Evolutionary conservation across 2,113 vertebrate genomes (phyloP).

Genomic region (Python bivittatus): DNA sequence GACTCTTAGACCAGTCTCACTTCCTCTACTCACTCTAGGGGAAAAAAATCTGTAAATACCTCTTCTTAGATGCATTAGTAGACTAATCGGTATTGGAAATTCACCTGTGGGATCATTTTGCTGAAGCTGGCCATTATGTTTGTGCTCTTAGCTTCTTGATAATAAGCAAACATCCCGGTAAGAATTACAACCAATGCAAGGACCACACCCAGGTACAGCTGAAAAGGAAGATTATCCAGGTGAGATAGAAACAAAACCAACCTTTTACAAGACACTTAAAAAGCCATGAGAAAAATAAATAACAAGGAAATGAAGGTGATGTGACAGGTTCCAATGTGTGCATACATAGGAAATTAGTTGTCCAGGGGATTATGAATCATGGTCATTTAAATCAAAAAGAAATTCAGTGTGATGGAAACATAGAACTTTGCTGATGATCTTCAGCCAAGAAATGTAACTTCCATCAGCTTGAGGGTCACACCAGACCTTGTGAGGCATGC

Average conservation of each 20-base stretch:
- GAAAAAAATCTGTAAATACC: neutral
- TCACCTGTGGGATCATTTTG: slow-evolving; percentile 83
- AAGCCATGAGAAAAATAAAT: neutral
- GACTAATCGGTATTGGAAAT: slow-evolving; percentile 15
- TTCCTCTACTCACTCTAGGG: neutral
- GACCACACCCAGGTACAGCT: slow-evolving; percentile 79
- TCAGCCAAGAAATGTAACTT: neutral
- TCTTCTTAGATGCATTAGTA: neutral
- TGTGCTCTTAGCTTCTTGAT: slow-evolving; percentile 83
- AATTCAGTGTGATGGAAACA: neutral
- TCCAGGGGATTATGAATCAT: fast-evolving
- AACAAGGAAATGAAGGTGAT: neutral
- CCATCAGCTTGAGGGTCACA: neutral
- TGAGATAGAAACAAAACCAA: neutral
- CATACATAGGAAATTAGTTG: neutral
- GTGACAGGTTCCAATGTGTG: neutral
- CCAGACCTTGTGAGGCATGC: neutral
- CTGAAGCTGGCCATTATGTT: slow-evolving; percentile 84
- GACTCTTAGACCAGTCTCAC: neutral
- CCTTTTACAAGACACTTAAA: neutral
- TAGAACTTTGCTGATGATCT: neutral
- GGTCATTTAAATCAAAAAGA: neutral
- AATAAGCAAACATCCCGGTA: slow-evolving; percentile 81
- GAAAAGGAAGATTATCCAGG: neutral
- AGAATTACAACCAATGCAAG: slow-evolving; percentile 77